These are phyloP conservation scores for Nephrotoma flavescens DNA, from an alignment of 2,888 invertebrate species.

Conservation along the genomic window DNA sequence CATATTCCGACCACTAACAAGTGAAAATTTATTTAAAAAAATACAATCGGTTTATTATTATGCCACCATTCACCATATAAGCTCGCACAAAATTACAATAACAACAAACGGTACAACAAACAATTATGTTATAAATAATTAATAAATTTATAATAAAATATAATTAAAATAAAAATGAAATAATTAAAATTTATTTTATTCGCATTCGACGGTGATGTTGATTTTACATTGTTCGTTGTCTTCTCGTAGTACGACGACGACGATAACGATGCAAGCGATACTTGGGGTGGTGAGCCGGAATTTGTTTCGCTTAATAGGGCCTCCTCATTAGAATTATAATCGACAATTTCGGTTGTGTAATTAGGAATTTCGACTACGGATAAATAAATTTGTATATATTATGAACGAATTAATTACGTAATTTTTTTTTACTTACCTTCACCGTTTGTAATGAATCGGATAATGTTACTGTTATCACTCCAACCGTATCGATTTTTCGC, in stretches of 20 bases:
- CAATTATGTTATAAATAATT: not conserved
- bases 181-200: not conserved
- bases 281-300: conserved; percentile 15
- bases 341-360: conserved; percentile 26
- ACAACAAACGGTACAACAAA: not conserved
- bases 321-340: conserved; percentile 17
- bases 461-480: conserved; percentile 60
- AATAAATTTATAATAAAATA: not conserved
- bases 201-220: not conserved
- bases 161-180: not conserved
- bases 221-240: not conserved
- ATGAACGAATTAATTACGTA: not conserved
- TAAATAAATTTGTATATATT: not conserved
- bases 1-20: not conserved
- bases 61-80: not conserved
- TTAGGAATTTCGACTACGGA: conserved; percentile 28
- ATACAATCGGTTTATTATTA: not conserved
- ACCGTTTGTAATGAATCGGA: conserved; percentile 63
- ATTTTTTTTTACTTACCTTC: conserved; percentile 38
- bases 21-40: not conserved
- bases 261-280: not conserved
- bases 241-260: not conserved
- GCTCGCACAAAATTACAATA: not conserved
- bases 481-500: conserved; percentile 75
- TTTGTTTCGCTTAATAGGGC: conserved; percentile 18